Conservation (phyloP, 2,888 invertebrate species). For the Agrochola circellaris region DNA sequence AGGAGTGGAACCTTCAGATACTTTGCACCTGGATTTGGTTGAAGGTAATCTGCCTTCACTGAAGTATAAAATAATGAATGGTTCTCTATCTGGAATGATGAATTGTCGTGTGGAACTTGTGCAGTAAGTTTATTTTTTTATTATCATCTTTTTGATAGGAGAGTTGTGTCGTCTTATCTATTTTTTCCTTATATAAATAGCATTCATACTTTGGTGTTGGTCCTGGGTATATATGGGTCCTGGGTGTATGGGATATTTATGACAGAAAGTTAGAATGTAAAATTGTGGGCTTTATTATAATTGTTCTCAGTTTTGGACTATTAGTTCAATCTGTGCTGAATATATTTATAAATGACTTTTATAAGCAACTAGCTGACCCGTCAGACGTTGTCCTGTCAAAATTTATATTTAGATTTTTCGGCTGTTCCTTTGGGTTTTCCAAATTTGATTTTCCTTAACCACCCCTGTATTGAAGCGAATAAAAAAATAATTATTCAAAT, state of each 20-base stretch:
- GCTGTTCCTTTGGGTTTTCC: too few relatives aligned
- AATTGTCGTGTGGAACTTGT: conserved; percentile 27
- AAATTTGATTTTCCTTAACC: too few relatives aligned
- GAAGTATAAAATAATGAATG: conserved; percentile 18
- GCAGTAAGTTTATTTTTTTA: conserved; percentile 22
- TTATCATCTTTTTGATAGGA: neutral
- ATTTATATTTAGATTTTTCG: too few relatives aligned
- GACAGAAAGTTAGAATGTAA: too few relatives aligned
- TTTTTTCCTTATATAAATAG: neutral
- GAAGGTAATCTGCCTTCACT: conserved; percentile 7
- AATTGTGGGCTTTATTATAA: neutral
- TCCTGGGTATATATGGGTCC: too few relatives aligned
- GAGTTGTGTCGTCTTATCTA: neutral
- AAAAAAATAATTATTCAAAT: too few relatives aligned
- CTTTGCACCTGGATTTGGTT: conserved; percentile 10
- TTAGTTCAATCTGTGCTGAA: too few relatives aligned
- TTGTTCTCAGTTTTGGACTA: neutral
- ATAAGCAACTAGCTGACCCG: too few relatives aligned
- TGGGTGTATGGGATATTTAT: too few relatives aligned
- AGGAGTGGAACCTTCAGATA: conserved; percentile 35
- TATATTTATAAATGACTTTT: too few relatives aligned
- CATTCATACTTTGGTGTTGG: neutral
- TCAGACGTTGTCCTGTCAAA: too few relatives aligned
- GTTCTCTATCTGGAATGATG: conserved; percentile 19
- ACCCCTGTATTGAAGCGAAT: too few relatives aligned